Conservation (phyloP, 1,140 invertebrate species). For the Pseudoatta argentina region DNA sequence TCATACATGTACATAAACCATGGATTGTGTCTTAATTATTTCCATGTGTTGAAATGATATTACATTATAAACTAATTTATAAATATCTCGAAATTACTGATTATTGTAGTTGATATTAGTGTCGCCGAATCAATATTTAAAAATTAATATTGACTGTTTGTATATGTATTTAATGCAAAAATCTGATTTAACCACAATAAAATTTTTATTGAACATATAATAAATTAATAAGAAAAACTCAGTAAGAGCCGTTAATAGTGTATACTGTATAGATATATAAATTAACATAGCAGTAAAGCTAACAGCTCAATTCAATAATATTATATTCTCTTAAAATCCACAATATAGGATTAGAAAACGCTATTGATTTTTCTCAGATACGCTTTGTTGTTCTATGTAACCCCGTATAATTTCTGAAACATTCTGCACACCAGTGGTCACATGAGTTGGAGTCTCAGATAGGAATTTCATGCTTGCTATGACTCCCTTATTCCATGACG, state of each 20-base stretch:
- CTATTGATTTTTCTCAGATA: slow-evolving; percentile 46
- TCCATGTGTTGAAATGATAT: neutral
- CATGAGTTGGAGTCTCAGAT: slow-evolving; percentile 70
- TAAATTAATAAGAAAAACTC: slow-evolving; percentile 18
- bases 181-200: slow-evolving; percentile 3
- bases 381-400: slow-evolving; percentile 36
- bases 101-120: neutral
- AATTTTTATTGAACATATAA: slow-evolving; percentile 43
- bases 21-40: slow-evolving; percentile 1
- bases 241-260: neutral
- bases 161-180: neutral
- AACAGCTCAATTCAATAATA: slow-evolving; percentile 12
- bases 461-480: slow-evolving; percentile 74
- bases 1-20: slow-evolving; percentile 38
- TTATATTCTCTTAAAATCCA: slow-evolving; percentile 39
- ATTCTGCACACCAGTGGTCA: slow-evolving; percentile 61
- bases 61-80: neutral
- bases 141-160: neutral
- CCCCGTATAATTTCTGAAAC: slow-evolving; percentile 2
- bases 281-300: neutral
- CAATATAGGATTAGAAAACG: slow-evolving; percentile 37
- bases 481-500: slow-evolving; percentile 78
- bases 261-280: slow-evolving; percentile 33
- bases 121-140: neutral
- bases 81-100: neutral